phyloP scores from a whole-genome alignment of 2,113 vertebrate genomes.

The Pao palembangensis region DNA sequence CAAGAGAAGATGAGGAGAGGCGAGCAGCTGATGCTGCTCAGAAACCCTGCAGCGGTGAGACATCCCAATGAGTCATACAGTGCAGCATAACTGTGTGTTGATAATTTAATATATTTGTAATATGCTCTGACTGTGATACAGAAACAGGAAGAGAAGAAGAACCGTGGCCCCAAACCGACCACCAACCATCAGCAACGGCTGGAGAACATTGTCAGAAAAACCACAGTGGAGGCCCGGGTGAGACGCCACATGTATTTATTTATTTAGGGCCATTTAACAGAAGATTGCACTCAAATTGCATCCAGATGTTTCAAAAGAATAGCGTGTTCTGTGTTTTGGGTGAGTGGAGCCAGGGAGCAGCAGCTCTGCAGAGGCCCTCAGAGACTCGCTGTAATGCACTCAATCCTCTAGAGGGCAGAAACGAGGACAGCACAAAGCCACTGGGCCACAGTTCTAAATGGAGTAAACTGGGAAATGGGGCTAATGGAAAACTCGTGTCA shows the following conservation, averaged over 20 bases:
- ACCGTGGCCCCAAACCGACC: conserved; percentile 15
- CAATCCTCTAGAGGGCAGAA: conserved; percentile 50
- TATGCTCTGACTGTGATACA: conserved; percentile 19
- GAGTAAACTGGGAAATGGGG: conserved; percentile 47
- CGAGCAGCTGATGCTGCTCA: conserved; percentile 73
- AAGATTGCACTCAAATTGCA: too few relatives aligned
- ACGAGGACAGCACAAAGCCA: conserved; percentile 50
- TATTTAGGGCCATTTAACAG: too few relatives aligned
- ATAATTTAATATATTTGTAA: conserved; percentile 11
- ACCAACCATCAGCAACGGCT: conserved; percentile 82
- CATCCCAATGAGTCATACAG: too few relatives aligned
- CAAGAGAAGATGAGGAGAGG: conserved; percentile 90
- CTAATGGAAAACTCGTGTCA: conserved; percentile 40
- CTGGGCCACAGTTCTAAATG: conserved; percentile 29
- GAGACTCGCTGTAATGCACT: not conserved
- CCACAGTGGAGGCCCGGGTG: conserved; percentile 80
- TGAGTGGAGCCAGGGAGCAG: conserved; percentile 32
- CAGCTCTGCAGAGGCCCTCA: conserved; percentile 1
- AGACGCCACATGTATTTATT: conserved; percentile 1
- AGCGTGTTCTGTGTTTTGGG: not conserved
- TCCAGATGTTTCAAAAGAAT: not conserved
- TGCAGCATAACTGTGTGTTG: not conserved
- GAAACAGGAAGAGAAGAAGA: conserved; percentile 41
- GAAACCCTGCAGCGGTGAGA: conserved; percentile 67
- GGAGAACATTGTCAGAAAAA: conserved; percentile 79